Base-by-base conservation (phyloP, 64 coral and sea anemone species). In the Actinia tenebrosa region DNA sequence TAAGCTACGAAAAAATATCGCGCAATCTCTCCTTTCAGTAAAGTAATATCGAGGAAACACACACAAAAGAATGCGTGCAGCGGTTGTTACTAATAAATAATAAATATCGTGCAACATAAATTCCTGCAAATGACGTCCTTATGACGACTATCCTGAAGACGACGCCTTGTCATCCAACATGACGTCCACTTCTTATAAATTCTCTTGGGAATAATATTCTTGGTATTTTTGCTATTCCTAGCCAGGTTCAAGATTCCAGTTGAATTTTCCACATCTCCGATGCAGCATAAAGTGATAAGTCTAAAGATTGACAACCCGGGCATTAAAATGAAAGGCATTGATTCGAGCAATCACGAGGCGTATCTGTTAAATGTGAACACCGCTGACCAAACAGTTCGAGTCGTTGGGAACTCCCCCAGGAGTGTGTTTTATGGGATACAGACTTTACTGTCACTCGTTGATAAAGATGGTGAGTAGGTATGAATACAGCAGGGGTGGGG, bases 401-500 rank as follows among this genome's bases (percentile, higher is more conserved):
- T 95, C 22, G 86, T 77, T 37, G 93, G 89, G 7, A 71, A 88
- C 45, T 63, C 81, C 50, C 56, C 60, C 20, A 45, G 42, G 0
- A 89, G 93, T 14, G 93, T 95, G 22, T 95, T 89, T 52, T 91
- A 95, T 86, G 93, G 93, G 64, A 50, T 95, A 80, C 93, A 95
- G 89, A 91, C 93, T 42, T 86, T 95, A n/a, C 68, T 95, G 16
- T 91, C 89, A 37, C 60, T 95, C 26, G 77, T 45, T 47, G 89
- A 91, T 13, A 85, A 90, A 30, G 77, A 88, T 17, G 93, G 89
- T 45, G 20, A 79, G 77, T 20, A 61, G 16, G 15, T 16, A 16
- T 18, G 16, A 20, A 16, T 16, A 50, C 7, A 50, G 47, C 47
- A 50, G 47, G 56, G 56, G 56, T 10, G 56, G 6, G 10, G 56